phyloP scores from a whole-genome alignment of 2,113 vertebrate species.

The Myrmecobius fasciatus region DNA sequence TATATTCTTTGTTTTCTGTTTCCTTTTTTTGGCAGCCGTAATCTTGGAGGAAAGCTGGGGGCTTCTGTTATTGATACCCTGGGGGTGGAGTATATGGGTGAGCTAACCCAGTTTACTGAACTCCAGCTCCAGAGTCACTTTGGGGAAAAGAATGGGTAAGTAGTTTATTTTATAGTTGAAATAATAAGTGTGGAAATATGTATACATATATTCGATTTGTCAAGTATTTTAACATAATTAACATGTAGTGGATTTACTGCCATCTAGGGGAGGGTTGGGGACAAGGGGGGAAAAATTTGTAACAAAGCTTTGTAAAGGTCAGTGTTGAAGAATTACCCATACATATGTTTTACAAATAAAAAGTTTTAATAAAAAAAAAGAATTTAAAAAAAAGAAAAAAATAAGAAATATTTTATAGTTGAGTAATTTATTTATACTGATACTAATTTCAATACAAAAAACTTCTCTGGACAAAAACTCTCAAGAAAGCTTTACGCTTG shows the following conservation, averaged over 20 bases:
- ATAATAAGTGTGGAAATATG: too few species aligned
- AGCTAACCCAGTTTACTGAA: conserved; percentile 90
- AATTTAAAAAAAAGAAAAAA: too few species aligned
- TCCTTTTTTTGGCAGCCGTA: conserved; percentile 84
- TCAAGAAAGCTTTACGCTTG: conserved; percentile 28
- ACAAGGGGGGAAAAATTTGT: too few species aligned
- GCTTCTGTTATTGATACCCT: conserved; percentile 89
- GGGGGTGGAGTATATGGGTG: conserved; percentile 91
- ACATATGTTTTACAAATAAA: too few species aligned
- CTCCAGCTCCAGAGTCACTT: conserved; percentile 91
- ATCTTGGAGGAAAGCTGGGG: conserved; percentile 96
- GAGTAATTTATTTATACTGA: conserved; percentile 40
- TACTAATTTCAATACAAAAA: conserved; percentile 40
- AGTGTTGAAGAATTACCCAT: too few species aligned
- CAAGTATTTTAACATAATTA: too few species aligned
- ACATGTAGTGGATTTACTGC: too few species aligned
- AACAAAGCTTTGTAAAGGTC: too few species aligned
- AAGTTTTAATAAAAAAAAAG: too few species aligned
- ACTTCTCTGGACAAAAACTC: conserved; percentile 2
- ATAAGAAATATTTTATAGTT: too few species aligned
- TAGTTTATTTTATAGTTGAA: conserved; percentile 42
- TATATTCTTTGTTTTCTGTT: conserved; percentile 31
- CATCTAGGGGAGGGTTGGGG: too few species aligned
- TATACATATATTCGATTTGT: too few species aligned
- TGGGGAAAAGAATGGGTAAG: conserved; percentile 96